Evolutionary conservation across 2,113 vertebrate species (phyloP).

Genomic region (Protobothrops mucrosquamatus): DNA sequence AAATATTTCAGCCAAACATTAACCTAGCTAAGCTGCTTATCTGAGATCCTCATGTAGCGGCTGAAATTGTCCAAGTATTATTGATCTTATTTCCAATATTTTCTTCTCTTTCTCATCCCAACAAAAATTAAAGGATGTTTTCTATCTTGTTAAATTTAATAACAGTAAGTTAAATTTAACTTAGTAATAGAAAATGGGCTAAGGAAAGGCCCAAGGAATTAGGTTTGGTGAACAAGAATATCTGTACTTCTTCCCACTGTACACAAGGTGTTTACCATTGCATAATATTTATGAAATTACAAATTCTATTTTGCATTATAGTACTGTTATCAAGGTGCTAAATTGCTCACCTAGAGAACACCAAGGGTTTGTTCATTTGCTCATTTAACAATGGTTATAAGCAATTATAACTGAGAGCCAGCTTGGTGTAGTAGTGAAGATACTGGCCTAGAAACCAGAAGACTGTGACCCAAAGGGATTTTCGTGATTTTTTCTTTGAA

Average conservation of each 20-base stretch:
- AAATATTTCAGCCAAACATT: neutral
- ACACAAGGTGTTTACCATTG: neutral
- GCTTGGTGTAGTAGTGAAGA: neutral
- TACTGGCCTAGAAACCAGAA: neutral
- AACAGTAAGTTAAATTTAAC: neutral
- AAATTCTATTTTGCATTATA: neutral
- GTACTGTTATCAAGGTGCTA: neutral
- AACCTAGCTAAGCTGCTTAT: slow-evolving; percentile 11
- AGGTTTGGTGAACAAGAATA: neutral
- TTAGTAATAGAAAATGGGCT: neutral
- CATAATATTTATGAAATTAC: neutral
- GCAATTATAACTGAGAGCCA: neutral
- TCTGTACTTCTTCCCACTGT: neutral
- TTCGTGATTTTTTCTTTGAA: neutral
- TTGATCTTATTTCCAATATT: neutral
- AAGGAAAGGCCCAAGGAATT: neutral
- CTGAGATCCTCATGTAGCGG: neutral
- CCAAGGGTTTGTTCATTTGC: neutral
- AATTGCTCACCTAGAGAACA: neutral
- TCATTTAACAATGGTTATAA: neutral
- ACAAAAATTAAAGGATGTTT: neutral
- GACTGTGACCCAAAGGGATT: neutral
- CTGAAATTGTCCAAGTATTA: slow-evolving; percentile 1
- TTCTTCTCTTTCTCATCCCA: neutral
- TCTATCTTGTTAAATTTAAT: neutral